Evolutionary conservation across 2,113 vertebrate genomes (phyloP).

Genomic region (Lanius collurio): DNA sequence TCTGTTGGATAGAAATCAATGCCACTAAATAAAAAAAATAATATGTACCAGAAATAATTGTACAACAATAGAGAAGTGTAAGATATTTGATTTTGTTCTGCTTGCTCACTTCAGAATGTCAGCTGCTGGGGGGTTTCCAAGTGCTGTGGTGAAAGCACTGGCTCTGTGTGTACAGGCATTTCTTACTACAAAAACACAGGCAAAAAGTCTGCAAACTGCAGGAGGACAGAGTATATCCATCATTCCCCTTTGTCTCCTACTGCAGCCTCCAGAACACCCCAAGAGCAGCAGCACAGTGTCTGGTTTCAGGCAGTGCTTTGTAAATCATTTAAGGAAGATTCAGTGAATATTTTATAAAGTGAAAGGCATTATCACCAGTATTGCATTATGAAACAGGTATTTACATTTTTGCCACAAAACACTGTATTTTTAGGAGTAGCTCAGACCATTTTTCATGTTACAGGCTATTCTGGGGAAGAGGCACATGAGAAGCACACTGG

Average conservation of each 20-base stretch:
- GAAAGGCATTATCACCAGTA: neutral
- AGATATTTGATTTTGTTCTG: neutral
- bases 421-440: neutral
- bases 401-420: neutral
- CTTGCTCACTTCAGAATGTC: neutral
- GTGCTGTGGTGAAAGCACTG: neutral
- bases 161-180: neutral
- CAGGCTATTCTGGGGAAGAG: neutral
- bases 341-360: neutral
- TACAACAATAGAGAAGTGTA: neutral
- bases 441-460: neutral
- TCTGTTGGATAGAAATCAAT: neutral
- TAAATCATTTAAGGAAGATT: neutral
- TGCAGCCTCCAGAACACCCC: neutral
- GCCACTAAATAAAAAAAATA: neutral
- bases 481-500: neutral
- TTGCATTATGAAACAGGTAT: neutral
- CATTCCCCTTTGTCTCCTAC: neutral
- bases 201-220: neutral
- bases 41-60: neutral
- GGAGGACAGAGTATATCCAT: neutral
- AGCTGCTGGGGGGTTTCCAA: neutral
- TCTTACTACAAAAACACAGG: neutral
- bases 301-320: slow-evolving; percentile 13
- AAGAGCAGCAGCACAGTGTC: neutral